Evolutionary conservation across 2,113 vertebrate genomes (phyloP).

Genomic region (Casuarius casuarius): DNA sequence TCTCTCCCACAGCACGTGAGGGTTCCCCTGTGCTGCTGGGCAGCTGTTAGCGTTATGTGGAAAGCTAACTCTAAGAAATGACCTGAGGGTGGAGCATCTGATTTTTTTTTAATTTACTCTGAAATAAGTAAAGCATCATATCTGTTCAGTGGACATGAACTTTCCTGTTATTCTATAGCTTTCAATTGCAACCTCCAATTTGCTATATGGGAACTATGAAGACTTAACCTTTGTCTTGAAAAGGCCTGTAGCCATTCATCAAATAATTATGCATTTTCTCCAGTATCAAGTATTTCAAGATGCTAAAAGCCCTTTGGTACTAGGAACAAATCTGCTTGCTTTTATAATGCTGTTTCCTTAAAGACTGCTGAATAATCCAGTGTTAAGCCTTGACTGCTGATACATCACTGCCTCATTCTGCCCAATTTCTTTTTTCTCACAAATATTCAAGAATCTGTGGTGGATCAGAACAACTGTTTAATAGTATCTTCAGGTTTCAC

Average conservation of each 20-base stretch:
- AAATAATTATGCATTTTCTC: neutral
- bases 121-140: neutral
- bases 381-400: neutral
- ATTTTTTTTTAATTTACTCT: neutral
- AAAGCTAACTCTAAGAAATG: neutral
- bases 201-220: neutral
- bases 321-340: neutral
- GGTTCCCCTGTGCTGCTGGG: neutral
- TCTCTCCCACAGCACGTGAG: neutral
- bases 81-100: neutral
- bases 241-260: neutral
- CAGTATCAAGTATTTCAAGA: neutral
- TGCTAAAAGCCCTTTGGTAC: neutral
- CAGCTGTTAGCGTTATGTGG: neutral
- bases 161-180: neutral
- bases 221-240: neutral
- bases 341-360: neutral
- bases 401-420: accelerated
- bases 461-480: neutral
- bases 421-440: neutral
- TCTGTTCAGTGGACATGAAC: neutral
- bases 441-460: neutral
- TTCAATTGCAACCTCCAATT: neutral
- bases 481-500: neutral
- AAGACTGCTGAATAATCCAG: neutral